A percentile compares a stretch with the other conserved stretches of the same genome.
Conservation (phyloP, 1,140 invertebrate species). For the Luehdorfia chinensis region DNA sequence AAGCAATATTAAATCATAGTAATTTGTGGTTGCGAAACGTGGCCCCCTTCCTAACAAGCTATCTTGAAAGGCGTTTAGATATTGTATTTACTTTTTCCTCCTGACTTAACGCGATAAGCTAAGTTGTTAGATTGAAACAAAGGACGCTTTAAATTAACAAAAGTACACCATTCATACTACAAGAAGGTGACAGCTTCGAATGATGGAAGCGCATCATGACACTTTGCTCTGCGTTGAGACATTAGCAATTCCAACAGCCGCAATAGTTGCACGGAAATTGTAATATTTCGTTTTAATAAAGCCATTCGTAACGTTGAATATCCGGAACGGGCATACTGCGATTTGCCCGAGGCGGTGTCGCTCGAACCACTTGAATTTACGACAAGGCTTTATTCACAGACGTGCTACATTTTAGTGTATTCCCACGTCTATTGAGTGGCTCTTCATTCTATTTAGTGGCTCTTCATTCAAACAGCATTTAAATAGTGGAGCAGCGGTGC, state of each 20-base stretch:
- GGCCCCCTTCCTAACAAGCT: constrained; percentile 51
- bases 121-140: not conserved
- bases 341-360: constrained; percentile 38
- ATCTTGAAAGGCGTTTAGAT: constrained; percentile 43
- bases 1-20: constrained; percentile 77
- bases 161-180: constrained; percentile 63
- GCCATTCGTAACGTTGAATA: constrained; percentile 67
- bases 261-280: constrained; percentile 64
- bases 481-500: constrained; percentile 25
- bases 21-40: constrained; percentile 68
- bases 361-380: constrained; percentile 46
- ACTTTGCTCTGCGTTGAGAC: constrained; percentile 32
- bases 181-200: constrained; percentile 36
- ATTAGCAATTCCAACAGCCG: constrained; percentile 67
- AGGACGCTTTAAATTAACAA: not conserved
- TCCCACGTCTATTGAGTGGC: constrained; percentile 24
- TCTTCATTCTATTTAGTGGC: constrained; percentile 28
- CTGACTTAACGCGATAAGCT: constrained; percentile 35
- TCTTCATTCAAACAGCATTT: constrained; percentile 32
- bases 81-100: constrained; percentile 46
- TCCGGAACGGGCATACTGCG: constrained; percentile 55
- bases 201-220: constrained; percentile 57
- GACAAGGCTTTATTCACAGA: constrained; percentile 50
- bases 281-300: constrained; percentile 74
- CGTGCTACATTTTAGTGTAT: constrained; percentile 39